phyloP scores from a whole-genome alignment of 2,797 vertebrate species.

The Chromobotia macracanthus region DNA sequence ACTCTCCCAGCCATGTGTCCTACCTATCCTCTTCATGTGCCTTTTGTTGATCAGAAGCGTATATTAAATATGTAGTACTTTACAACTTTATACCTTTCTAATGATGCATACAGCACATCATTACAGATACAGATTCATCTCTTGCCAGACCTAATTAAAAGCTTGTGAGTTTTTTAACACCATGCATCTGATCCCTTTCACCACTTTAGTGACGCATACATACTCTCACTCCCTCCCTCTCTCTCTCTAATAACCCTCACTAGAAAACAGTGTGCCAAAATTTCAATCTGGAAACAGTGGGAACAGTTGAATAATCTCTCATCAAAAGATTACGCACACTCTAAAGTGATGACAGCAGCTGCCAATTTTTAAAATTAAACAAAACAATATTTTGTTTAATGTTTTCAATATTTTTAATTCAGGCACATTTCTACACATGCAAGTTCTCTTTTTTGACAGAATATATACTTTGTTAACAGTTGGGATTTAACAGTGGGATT shows the following conservation, averaged over 20 bases:
- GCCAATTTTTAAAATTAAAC: slow-evolving; percentile 36
- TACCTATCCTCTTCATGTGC: not conserved
- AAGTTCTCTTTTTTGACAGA: not conserved
- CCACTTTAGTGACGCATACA: slow-evolving; percentile 62
- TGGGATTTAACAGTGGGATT: not conserved
- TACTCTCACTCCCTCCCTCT: not conserved
- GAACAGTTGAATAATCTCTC: slow-evolving; percentile 54
- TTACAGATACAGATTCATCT: slow-evolving; percentile 50
- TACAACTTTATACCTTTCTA: not conserved
- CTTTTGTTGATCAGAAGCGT: not conserved
- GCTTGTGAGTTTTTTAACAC: slow-evolving; percentile 5
- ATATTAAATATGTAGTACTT: not conserved
- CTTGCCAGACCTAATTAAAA: slow-evolving; percentile 50
- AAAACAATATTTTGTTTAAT: slow-evolving; percentile 25
- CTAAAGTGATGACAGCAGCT: slow-evolving; percentile 48
- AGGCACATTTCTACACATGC: slow-evolving; percentile 16
- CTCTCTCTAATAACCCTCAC: slow-evolving; percentile 62
- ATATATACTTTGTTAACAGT: too few relatives aligned
- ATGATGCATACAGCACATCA: not conserved
- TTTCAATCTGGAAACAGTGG: slow-evolving; percentile 50
- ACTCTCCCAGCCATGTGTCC: not conserved
- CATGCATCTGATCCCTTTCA: slow-evolving; percentile 47
- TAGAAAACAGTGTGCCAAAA: slow-evolving; percentile 52
- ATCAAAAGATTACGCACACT: slow-evolving; percentile 47
- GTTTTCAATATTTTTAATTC: too few relatives aligned